Evolutionary conservation across 1,140 invertebrate species (phyloP), one percentile per base, ranked within the genome.

Genomic region (Rhynchophorus ferrugineus): DNA sequence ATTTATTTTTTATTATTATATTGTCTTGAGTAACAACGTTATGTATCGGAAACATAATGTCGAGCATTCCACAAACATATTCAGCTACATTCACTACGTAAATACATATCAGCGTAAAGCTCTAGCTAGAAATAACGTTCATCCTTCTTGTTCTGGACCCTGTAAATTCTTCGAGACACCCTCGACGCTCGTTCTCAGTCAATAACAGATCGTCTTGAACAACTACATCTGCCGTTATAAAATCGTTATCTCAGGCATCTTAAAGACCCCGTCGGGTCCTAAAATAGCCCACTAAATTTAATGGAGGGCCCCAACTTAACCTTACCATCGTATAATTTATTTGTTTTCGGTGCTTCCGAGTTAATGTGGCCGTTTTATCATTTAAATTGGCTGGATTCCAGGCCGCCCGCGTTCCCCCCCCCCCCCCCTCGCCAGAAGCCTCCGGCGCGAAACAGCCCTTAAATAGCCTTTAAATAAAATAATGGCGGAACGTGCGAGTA

Each of bases 381-480:
- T 46, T 46, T 45, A 53, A 53, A 53, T 53, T 53, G 50, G 50
- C 50, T 44, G 44, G 50, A 53, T 53, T 53, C 50, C 50, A 53
- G 5, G 24, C 5, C 5, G 24, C 24, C 24, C 24, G 5, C 5
- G 24, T 11, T 11, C 5, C 5, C 24, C 24, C 5, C 24, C 24
- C 24, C 11, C 24, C 5, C 11, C 11, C 5, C 24, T 11, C 5
- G 24, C 33, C 46, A 18, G 6, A 37, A 37, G 1, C 1, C 11
- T 3, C 13, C n/a, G 19, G 33, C 21, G 41, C 14, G 42, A 51
- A 51, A 51, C 44, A 44, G 16, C 49, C 49, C 49, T 51, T 44
- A 44, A 46, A 45, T 46, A 53, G 43, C 22, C 37, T 36, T 14
- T 39, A 39, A 53, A 53, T 33, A 53, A 51, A 49, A 45, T 53